Evolutionary conservation across 2,888 invertebrate genomes (phyloP).

Genomic region (Eustalomyia histrio): DNA sequence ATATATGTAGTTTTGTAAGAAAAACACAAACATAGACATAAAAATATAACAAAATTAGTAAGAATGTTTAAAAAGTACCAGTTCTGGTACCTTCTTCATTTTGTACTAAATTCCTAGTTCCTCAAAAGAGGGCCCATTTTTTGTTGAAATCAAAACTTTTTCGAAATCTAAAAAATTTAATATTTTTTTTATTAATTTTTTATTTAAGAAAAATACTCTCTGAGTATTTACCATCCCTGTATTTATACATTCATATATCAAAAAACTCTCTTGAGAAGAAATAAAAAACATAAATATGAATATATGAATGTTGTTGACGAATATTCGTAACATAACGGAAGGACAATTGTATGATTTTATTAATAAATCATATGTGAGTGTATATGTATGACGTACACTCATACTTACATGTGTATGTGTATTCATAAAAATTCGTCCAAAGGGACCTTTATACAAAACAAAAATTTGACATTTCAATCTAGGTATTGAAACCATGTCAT

Average conservation of each 20-base stretch:
- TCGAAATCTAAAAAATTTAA: too few relatives aligned
- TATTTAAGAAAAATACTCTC: too few relatives aligned
- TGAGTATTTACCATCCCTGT: too few relatives aligned
- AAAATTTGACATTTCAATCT: constrained; percentile 55
- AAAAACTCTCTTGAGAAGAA: neutral
- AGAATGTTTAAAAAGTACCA: too few relatives aligned
- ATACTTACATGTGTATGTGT: constrained; percentile 4
- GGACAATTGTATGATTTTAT: constrained; percentile 66
- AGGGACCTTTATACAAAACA: constrained; percentile 33
- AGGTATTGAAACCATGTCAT: constrained; percentile 54
- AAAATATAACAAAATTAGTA: too few relatives aligned
- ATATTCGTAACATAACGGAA: constrained; percentile 42
- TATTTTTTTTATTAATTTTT: too few relatives aligned
- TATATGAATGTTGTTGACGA: constrained; percentile 19
- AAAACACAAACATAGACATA: too few relatives aligned
- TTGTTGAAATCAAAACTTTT: too few relatives aligned
- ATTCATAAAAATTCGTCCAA: constrained; percentile 4
- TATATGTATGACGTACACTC: constrained; percentile 60
- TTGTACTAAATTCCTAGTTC: too few relatives aligned
- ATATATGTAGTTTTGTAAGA: too few relatives aligned
- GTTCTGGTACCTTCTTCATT: too few relatives aligned
- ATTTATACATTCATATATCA: neutral
- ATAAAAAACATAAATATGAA: neutral
- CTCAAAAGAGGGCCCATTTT: too few relatives aligned
- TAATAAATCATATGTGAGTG: constrained; percentile 71